Evolutionary conservation across 2,888 invertebrate genomes (phyloP), one percentile per base, ranked within the genome.

Genomic region (Zygothrica quintamaculata): DNA sequence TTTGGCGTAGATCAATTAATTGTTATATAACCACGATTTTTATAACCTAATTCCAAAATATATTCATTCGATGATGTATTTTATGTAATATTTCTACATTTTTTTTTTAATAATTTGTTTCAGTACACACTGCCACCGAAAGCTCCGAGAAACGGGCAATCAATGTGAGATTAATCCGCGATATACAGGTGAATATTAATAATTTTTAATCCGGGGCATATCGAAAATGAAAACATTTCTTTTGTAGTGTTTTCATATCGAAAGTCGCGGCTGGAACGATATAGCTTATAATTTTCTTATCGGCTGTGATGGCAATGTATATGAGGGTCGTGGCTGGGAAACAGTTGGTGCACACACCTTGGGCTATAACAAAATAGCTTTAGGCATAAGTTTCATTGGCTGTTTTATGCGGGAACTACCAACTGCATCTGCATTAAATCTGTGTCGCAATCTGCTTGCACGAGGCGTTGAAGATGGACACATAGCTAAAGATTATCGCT

Each of bases 291-390:
- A 93, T 74, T 93, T 93, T 67, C 67, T 93, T 8, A 89, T 93
- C 48, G 93, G 93, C 25, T 92, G 92, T 9, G 93, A 93, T 84
- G 93, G 93, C 15, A 92, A 92, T 37, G 88, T 92, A 0, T 93
- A 93, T 71, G 92, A 93, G 87, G 93, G 93, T 4, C 88, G 92
- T 51, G 93, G 93, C 0, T 93, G 93, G 93, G 90, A 90, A 1
- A 87, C 89, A 0, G 90, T 92, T 53, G 93, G 93, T 0, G 92
- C 92, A 0, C 93, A 93, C 66, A 92, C 93, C 0, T 86, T 89
- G 51, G 90, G 92, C 25, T 93, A 92, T 68, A 93, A 94, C 74
- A 88, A 73, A 31, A 89, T 86, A 48, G 91, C 91, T 1, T 77
- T 92, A 16, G 93, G 93, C n/a, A 92, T 93, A 36, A 89, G 92